Conservation (phyloP, 2,797 vertebrate species). For the Alfaro cultratus region DNA sequence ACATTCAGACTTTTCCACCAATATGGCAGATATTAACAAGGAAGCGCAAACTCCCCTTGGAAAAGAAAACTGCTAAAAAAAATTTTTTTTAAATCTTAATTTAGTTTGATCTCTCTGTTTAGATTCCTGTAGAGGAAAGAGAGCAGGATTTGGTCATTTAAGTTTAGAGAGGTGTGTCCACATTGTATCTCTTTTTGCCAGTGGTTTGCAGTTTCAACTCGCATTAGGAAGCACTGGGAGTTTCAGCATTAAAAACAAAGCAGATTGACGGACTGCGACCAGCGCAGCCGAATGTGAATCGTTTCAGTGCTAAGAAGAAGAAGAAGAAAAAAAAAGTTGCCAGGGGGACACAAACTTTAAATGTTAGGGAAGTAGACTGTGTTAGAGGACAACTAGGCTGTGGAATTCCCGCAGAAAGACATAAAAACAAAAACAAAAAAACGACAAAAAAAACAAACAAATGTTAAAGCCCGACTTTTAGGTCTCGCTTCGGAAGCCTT, state of each 20-base stretch:
- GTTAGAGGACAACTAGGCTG: slow-evolving; percentile 45
- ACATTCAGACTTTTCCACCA: slow-evolving; percentile 83
- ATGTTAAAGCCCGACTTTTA: slow-evolving; percentile 23
- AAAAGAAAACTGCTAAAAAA: slow-evolving; percentile 46
- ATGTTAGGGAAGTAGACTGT: slow-evolving; percentile 11
- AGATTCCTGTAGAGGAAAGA: slow-evolving; percentile 36
- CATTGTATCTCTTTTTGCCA: slow-evolving; percentile 34
- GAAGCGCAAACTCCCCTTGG: slow-evolving; percentile 62
- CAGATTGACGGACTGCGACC: slow-evolving; percentile 59
- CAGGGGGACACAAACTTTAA: slow-evolving; percentile 44
- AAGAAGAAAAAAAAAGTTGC: slow-evolving; percentile 15
- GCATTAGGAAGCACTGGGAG: slow-evolving; percentile 32
- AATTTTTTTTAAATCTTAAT: slow-evolving; percentile 8
- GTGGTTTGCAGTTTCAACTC: not conserved
- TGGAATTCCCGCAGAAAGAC: slow-evolving; percentile 35
- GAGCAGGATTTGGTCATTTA: slow-evolving; percentile 55
- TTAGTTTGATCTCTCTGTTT: slow-evolving; percentile 30
- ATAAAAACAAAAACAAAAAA: not conserved
- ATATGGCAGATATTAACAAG: slow-evolving; percentile 82
- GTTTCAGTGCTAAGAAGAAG: slow-evolving; percentile 34
- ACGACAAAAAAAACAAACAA: slow-evolving; percentile 28
- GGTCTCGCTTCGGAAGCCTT: slow-evolving; percentile 30
- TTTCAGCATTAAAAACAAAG: slow-evolving; percentile 23
- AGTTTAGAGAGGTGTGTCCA: slow-evolving; percentile 45
- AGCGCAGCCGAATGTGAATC: slow-evolving; percentile 50